Evolutionary conservation across 2,888 invertebrate genomes (phyloP).

Genomic region (Tetranychus piercei): DNA sequence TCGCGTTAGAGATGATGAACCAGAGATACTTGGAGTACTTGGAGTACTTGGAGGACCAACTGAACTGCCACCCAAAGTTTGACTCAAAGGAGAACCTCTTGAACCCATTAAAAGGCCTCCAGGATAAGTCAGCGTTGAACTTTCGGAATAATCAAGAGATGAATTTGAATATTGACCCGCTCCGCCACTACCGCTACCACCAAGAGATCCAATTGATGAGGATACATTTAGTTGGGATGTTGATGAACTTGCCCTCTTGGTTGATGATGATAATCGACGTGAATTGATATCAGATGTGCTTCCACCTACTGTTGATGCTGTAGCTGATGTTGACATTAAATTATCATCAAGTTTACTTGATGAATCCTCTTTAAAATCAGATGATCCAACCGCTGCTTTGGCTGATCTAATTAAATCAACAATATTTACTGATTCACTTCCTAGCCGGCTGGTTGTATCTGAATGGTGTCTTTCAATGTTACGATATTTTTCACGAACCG

Average conservation of each 20-base stretch:
- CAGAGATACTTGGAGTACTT: background rate
- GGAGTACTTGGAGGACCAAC: background rate
- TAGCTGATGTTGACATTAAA: background rate
- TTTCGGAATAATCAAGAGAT: background rate
- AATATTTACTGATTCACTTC: background rate
- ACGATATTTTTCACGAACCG: background rate
- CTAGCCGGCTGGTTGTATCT: background rate
- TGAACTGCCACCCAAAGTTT: background rate
- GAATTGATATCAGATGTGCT: background rate
- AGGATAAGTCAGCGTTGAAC: slow-evolving; percentile 4
- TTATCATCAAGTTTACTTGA: background rate
- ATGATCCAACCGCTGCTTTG: background rate
- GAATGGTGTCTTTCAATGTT: background rate
- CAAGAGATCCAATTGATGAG: background rate
- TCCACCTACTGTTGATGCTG: background rate
- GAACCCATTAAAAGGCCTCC: background rate
- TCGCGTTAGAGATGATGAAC: background rate
- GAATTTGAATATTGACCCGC: background rate
- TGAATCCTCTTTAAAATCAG: background rate
- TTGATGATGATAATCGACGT: background rate
- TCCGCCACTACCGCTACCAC: background rate
- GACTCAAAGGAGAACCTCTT: background rate
- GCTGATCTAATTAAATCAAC: background rate
- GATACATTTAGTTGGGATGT: slow-evolving; percentile 5
- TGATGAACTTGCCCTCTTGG: slow-evolving; percentile 4